Percentiles rank a stretch among this genome's conserved stretches.
These are phyloP conservation scores for Paratrypauchen microcephalus DNA, from an alignment of 2,797 vertebrate species.

Conservation along the genomic window DNA sequence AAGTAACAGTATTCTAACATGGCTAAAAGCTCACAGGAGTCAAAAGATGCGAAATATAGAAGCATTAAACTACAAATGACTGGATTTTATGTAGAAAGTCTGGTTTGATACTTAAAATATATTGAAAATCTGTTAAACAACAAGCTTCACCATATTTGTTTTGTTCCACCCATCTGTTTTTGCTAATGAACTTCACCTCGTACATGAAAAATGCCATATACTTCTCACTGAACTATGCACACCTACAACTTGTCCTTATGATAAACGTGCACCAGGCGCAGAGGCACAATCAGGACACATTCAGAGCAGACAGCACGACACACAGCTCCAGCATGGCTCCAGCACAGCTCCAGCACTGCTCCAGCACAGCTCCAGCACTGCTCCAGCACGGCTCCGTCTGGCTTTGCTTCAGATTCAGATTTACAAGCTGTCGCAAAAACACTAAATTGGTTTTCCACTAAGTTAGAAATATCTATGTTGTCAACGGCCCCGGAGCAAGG, in stretches of 20 bases:
- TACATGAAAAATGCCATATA: neutral
- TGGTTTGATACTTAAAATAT: too few relatives aligned
- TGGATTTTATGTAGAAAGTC: too few relatives aligned
- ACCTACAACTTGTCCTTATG: neutral
- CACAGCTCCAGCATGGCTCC: neutral
- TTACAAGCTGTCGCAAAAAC: slow-evolving; percentile 27
- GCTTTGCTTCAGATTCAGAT: slow-evolving; percentile 22
- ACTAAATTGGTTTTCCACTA: slow-evolving; percentile 24
- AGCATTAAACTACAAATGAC: too few relatives aligned
- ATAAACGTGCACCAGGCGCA: neutral
- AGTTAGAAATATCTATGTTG: slow-evolving; percentile 34
- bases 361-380: too few relatives aligned
- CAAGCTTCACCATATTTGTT: neutral
- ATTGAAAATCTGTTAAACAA: too few relatives aligned
- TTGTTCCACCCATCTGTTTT: neutral
- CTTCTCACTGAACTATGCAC: neutral
- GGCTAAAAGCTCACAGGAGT: too few relatives aligned
- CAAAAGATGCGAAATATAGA: too few relatives aligned
- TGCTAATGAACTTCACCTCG: neutral
- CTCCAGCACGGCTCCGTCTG: slow-evolving; percentile 24
- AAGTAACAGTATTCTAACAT: too few relatives aligned
- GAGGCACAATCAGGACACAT: slow-evolving; percentile 39
- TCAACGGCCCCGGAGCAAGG: slow-evolving; percentile 14
- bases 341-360: neutral
- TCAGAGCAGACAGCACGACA: slow-evolving; percentile 28